phyloP scores from a whole-genome alignment of 2,113 vertebrate genomes.

The Laticauda laticaudata region DNA sequence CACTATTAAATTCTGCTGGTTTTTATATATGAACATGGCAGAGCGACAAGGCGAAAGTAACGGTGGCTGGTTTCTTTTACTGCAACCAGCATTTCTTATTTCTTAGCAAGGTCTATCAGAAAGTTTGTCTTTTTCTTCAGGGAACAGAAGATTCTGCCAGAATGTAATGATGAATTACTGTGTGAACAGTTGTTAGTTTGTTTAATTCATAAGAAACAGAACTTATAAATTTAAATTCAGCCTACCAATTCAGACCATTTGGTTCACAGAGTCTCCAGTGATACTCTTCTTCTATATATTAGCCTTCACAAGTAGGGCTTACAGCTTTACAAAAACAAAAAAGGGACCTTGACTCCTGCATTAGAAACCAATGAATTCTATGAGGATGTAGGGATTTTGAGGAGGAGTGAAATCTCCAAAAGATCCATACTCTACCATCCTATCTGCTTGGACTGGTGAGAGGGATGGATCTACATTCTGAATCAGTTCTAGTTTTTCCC shows the following conservation, averaged over 20 bases:
- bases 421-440: neutral
- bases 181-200: too few relatives aligned
- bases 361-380: neutral
- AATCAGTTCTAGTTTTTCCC: neutral
- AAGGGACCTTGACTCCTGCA: neutral
- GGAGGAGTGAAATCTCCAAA: neutral
- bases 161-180: too few relatives aligned
- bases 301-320: neutral
- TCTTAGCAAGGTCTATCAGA: too few relatives aligned
- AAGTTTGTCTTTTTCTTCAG: neutral
- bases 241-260: neutral
- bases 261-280: neutral
- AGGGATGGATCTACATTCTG: neutral
- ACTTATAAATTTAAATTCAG: neutral
- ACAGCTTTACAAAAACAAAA: neutral
- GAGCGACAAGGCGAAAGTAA: neutral
- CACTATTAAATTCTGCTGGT: neutral
- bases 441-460: neutral
- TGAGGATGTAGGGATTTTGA: neutral
- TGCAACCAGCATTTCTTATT: neutral
- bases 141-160: too few relatives aligned
- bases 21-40: neutral
- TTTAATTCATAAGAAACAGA: neutral
- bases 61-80: neutral
- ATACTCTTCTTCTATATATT: neutral